Evolutionary conservation across 2,888 invertebrate genomes (phyloP), one percentile per base, ranked within the genome.

Genomic region (Leucania comma): DNA sequence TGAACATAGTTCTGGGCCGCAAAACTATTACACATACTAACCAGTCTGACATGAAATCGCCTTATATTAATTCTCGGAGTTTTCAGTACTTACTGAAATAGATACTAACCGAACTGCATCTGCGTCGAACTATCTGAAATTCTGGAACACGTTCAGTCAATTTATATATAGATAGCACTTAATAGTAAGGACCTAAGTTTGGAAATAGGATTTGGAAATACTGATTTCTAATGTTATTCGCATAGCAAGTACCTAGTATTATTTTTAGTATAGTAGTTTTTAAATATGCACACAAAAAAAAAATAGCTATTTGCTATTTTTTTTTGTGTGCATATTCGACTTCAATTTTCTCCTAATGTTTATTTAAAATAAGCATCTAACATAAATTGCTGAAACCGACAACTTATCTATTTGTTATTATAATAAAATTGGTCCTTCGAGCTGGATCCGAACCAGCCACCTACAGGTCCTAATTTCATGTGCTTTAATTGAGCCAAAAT

Each of bases 11-110:
- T 51, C 17, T 50, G 10, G 17, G 62, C 65, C 51, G 22, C 50
- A 58, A 62, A 69, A 68, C 73, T 63, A 71, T 58, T 51, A 66
- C 46, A 68, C 51, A 38, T 38, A 46, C 54, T 54, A 63, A 63
- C 57, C 48, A 50, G 69, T 8, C 64, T 26, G 32, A 54, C 51
- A 58, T 65, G 54, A 64, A 72, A 79, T 75, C 35, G 46, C 54
- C 60, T 71, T 22, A 62, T 60, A 60, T 60, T 63, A 63, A 53
- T 32, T 22, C 26, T 29, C 22, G 6, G 17, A 50, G n/a, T 54
- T 62, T 71, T 50, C 10, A 29, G 51, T 65, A 46, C 35, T 50
- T 38, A 59, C 51, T 65, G 17, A 61, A 63, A 59, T 68, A 62
- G 32, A 32, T 50, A 9, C 32, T n/a, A 10, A 8, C 24, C 3